Evolutionary conservation across 1,140 invertebrate species (phyloP), one percentile per base, ranked within the genome.

Genomic region (Pomacea maculata): DNA sequence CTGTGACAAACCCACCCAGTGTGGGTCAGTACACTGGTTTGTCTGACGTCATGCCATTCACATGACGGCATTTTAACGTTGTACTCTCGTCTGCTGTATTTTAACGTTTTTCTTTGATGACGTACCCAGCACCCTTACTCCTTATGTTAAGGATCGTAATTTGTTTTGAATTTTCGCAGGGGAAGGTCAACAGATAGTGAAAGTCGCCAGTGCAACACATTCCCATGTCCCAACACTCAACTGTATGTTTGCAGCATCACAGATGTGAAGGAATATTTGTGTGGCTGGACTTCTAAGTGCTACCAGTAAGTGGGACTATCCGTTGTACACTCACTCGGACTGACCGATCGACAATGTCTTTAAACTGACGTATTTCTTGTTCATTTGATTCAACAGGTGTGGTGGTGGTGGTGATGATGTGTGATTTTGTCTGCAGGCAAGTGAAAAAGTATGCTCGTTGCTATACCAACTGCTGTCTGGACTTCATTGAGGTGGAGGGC

Each of bases 21-120:
- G 85, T 71, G 80, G 82, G 85, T 86, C 70, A 72, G 84, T 80
- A n/a, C 25, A n/a, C 10, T 34, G 52, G 77, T 70, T 25, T n/a
- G 52, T 78, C 3, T 45, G 45, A 61, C 57, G 57, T 45, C 34
- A 45, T 1, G 34, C 34, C 34, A 45, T 45, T 45, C 6, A 6
- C 34, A 0, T 45, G 34, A 1, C 34, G 34, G 0, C 34, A 2
- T 45, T 45, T 45, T 45, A 45, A 45, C 34, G 34, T 0, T 2
- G 2, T 45, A 45, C 34, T 45, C 34, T 45, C 34, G 34, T 45
- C 34, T 45, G 34, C 34, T 45, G 34, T 45, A 45, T 45, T 25
- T 45, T 45, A 45, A 45, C 34, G 34, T 45, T 45, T 25, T 45
- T 6, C 34, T 45, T 45, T 45, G 6, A 45, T 45, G 6, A 45